Evolutionary conservation across 2,888 invertebrate species (phyloP).

Genomic region (Pachymerium ferrugineum): DNA sequence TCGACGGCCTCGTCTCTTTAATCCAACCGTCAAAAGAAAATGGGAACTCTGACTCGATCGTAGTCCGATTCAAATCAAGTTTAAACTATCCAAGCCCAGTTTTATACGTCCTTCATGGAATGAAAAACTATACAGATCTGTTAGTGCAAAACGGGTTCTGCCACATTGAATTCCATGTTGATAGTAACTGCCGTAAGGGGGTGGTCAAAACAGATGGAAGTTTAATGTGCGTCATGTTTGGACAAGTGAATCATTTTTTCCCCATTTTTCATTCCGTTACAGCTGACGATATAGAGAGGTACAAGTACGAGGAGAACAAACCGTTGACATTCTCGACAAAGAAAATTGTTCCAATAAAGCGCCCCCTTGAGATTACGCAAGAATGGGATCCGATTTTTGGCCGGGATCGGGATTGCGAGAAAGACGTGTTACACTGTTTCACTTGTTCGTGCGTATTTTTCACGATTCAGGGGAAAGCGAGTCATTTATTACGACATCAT

Average conservation of each 20-base stretch:
- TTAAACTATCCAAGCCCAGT: not conserved
- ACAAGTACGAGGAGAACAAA: not conserved
- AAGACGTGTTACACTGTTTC: not conserved
- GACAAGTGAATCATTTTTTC: conserved; percentile 7
- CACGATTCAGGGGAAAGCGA: not conserved
- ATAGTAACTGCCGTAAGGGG: not conserved
- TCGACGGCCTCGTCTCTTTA: no score
- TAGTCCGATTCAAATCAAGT: not conserved
- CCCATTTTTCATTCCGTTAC: not conserved
- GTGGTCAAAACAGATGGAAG: not conserved
- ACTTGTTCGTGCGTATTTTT: not conserved
- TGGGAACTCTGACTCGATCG: not conserved
- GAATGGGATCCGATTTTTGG: conserved; percentile 1
- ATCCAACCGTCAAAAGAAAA: not conserved
- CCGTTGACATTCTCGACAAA: not conserved
- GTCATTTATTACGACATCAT: not conserved
- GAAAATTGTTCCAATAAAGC: not conserved
- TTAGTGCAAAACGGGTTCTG: not conserved
- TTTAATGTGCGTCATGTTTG: conserved; percentile 11
- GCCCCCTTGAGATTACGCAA: not conserved
- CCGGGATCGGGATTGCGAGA: not conserved
- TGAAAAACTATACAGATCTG: not conserved
- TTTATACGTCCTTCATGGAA: not conserved
- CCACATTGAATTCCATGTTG: conserved; percentile 12
- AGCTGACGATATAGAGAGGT: not conserved